These are phyloP conservation scores for Latrodectus elegans DNA, from an alignment of 2,888 invertebrate species.

Conservation along the genomic window DNA sequence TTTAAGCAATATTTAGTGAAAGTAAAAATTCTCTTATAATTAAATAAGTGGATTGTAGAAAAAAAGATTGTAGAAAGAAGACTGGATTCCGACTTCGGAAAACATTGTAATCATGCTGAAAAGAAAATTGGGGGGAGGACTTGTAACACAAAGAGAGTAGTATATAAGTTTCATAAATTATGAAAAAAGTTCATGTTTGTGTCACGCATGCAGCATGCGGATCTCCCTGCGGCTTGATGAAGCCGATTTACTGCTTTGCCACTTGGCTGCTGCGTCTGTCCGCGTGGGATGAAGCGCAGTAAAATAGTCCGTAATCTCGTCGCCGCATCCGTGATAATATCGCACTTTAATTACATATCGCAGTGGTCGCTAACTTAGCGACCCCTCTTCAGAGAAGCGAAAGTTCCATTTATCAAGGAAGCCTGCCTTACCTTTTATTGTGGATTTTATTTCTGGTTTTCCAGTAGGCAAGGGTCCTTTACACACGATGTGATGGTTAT, in stretches of 20 bases:
- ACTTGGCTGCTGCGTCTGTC: conserved; percentile 15
- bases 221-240: conserved; percentile 46
- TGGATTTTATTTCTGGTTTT: conserved; percentile 1
- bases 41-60: no score
- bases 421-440: conserved; percentile 48
- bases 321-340: conserved; percentile 66
- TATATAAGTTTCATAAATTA: conserved; percentile 31
- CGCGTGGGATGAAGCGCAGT: conserved; percentile 58
- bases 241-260: conserved; percentile 55
- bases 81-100: no score
- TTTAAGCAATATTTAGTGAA: no score
- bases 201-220: conserved; percentile 47
- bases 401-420: conserved; percentile 57
- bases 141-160: not conserved
- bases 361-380: conserved; percentile 42
- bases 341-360: conserved; percentile 66
- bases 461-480: no score
- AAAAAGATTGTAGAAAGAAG: no score
- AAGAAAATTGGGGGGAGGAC: not conserved
- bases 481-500: not conserved
- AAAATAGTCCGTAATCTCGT: conserved; percentile 38
- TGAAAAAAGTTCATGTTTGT: conserved; percentile 38
- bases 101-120: not conserved
- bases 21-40: no score
- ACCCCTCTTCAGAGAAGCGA: conserved; percentile 42